Evolutionary conservation across 2,888 invertebrate genomes (phyloP), one percentile per base, ranked within the genome.

Genomic region (Rutpela maculata): DNA sequence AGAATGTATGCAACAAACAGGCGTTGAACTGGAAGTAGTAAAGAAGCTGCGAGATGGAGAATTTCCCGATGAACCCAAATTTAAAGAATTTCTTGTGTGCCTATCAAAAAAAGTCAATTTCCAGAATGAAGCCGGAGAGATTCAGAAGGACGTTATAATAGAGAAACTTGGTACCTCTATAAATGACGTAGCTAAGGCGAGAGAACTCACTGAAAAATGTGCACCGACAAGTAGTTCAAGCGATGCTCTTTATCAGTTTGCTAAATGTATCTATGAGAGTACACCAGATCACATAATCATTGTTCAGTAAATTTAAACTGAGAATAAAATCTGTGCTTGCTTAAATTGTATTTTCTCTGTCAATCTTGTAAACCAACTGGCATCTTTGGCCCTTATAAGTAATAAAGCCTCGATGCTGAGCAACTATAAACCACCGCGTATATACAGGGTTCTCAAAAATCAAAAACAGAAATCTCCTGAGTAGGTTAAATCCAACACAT

Each of bases 41-140:
- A 72, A 83, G 59, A 81, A 83, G 59, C 77, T 82, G 7, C 70
- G 75, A 1, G 71, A 72, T 4, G 84, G 82, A 4, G 79, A 78
- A 22, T 78, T 81, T 62, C 67, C 68, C n/a, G 82, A 85, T 11
- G 84, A 85, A 73, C 62, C 74, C 19, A 82, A 82, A 76, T 60
- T 84, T 15, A 84, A 84, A 59, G 74, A 80, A 3, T 80, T 84
- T 15, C 18, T 82, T 6, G 69, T 81, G 4, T 86, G 86, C 73
- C 62, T 85, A 9, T 70, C 80, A 7, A 82, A 85, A 43, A 84
- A 84, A 38, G 73, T 81, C 5, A 82, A 84, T 11, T 84, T 86
- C 84, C 79, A 82, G 67, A 84, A 84, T 62, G 84, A 80, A 10
- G 79, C 75, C 18, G 86, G 86, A 7, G 79, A 81, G 50, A 75